Base-by-base conservation (phyloP, 1,140 invertebrate species). In the Dendroctonus valens region DNA sequence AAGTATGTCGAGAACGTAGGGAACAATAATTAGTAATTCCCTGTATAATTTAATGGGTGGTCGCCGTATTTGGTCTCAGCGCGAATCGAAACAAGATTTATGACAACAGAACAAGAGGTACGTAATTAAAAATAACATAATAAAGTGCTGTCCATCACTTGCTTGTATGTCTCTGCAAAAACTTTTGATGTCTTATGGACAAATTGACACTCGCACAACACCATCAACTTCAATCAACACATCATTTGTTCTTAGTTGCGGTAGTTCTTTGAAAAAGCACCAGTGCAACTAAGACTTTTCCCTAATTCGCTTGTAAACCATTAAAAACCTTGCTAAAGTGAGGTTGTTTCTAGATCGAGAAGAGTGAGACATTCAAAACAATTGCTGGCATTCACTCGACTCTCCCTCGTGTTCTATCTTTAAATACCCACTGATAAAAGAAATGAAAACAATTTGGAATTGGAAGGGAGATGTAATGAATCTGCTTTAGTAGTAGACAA, bases 11-110 rank as follows among this genome's bases (percentile, higher is more conserved):
- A 64, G 62, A 64, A 64, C 62, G 62, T 55, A 64, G 62, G 62
- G 62, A 46, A 64, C 62, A 64, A 64, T 64, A 64, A 64, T 64
- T 64, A 64, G 62, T 64, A 64, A 64, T 64, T 64, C 62, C 62
- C 62, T 64, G 62, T 64, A 64, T 64, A 64, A 39, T 64, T 64
- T 64, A 64, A 64, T 64, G 51, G 62, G 62, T 64, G 62, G 62
- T 64, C 49, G 60, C 44, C 58, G 26, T 41, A 44, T 60, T 60
- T 44, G 44, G 41, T 38, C n/a, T 42, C 39, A 61, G 39, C 12
- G 49, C 40, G 48, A 61, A 61, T 41, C 49, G 50, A 52, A 61
- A 61, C 40, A 61, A 61, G 39, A 61, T 52, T 61, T 52, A 61
- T 52, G 26, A 61, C 40, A 61, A 53, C 59, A 41, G 40, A 61